Evolutionary conservation across 2,888 invertebrate genomes (phyloP).

Genomic region (Cistogaster globosa): DNA sequence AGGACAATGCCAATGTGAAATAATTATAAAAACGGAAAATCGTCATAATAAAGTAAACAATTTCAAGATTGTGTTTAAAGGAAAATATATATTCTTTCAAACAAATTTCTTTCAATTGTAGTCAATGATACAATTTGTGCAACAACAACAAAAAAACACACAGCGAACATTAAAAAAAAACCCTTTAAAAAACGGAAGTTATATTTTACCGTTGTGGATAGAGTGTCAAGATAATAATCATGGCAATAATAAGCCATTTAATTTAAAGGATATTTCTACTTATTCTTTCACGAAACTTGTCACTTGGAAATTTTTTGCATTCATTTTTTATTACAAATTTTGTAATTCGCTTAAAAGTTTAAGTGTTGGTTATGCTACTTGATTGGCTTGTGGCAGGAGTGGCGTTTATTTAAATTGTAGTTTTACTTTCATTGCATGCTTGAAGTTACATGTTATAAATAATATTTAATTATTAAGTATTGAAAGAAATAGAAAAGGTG

Average conservation of each 20-base stretch:
- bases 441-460: conserved; percentile 28
- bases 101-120: background rate
- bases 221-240: conserved; percentile 71
- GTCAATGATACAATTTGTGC: conserved; percentile 6
- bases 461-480: background rate
- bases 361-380: conserved; percentile 18
- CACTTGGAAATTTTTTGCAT: conserved; percentile 26
- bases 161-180: background rate
- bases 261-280: conserved; percentile 54
- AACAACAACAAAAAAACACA: background rate
- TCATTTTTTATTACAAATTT: background rate
- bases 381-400: conserved; percentile 33
- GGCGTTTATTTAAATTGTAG: background rate
- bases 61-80: background rate
- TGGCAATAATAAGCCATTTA: conserved; percentile 58
- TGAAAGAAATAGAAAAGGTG: conserved; percentile 47
- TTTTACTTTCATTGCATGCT: conserved; percentile 50
- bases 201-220: conserved; percentile 63
- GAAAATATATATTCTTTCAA: background rate
- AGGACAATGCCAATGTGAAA: conserved; percentile 61
- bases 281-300: conserved; percentile 41
- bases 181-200: conserved; percentile 53
- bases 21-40: conserved; percentile 45
- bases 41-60: conserved; percentile 41
- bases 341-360: too few relatives aligned